Evolutionary conservation across 2,888 invertebrate species (phyloP).

Genomic region (Eupithecia abbreviata): DNA sequence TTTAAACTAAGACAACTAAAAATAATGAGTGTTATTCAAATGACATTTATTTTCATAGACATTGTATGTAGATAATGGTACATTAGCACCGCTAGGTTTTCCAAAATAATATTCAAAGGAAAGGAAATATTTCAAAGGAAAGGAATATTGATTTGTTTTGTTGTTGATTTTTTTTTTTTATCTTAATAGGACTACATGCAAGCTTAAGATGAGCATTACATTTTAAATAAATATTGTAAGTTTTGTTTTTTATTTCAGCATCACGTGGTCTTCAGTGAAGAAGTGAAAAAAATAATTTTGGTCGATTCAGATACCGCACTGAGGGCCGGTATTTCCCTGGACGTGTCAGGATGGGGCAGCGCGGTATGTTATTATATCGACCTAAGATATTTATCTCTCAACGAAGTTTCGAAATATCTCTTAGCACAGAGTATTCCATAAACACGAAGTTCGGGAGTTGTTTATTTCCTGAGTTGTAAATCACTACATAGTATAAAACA

Average conservation of each 20-base stretch:
- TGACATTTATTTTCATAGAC: not conserved
- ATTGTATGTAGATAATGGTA: not conserved
- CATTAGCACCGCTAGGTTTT: not conserved
- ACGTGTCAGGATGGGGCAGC: constrained; percentile 65
- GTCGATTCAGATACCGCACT: constrained; percentile 55
- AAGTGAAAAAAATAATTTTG: constrained; percentile 59
- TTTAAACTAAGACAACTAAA: not conserved
- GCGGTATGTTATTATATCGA: constrained; percentile 47
- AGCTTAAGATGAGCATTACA: no score
- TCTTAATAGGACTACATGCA: no score
- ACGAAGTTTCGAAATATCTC: not conserved
- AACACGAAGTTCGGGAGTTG: not conserved
- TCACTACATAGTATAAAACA: no score
- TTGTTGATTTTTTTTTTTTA: no score
- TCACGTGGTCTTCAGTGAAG: constrained; percentile 53
- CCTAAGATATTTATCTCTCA: not conserved
- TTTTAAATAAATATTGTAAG: no score
- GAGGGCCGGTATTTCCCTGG: constrained; percentile 47
- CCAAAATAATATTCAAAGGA: not conserved
- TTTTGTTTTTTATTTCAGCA: constrained; percentile 46
- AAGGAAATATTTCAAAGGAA: not conserved
- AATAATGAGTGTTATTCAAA: not conserved
- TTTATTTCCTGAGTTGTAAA: not conserved
- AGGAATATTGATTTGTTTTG: not conserved
- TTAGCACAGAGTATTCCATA: not conserved